These are phyloP conservation scores for Nezara viridula DNA, from an alignment of 2,888 invertebrate species.

Conservation along the genomic window DNA sequence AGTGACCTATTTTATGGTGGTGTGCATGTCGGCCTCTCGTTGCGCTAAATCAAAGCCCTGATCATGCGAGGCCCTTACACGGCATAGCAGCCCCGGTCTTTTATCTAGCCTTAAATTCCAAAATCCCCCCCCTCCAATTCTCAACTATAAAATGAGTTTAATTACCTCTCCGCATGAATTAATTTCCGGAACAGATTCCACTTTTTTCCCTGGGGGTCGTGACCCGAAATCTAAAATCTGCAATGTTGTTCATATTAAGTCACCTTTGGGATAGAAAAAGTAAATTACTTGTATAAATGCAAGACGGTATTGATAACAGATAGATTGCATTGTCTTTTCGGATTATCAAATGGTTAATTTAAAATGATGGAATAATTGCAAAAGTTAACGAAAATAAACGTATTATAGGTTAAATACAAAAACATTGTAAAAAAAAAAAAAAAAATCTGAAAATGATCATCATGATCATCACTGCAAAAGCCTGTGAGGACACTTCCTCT, in stretches of 20 bases:
- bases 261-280: too few species aligned
- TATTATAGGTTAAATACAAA: too few species aligned
- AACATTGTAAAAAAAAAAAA: too few species aligned
- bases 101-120: constrained; percentile 29
- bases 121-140: neutral
- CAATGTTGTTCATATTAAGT: neutral
- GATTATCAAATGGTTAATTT: too few species aligned
- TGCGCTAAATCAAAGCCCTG: constrained; percentile 11
- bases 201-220: neutral
- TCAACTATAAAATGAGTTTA: constrained; percentile 22
- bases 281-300: too few species aligned
- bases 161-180: neutral
- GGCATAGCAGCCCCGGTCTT: neutral
- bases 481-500: too few species aligned
- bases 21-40: constrained; percentile 13
- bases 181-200: neutral
- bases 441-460: too few species aligned
- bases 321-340: too few species aligned
- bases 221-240: neutral
- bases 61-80: constrained; percentile 32
- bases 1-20: constrained; percentile 12
- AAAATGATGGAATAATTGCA: too few species aligned
- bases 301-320: too few species aligned
- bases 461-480: too few species aligned
- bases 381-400: too few species aligned